Evolutionary conservation across 2,888 invertebrate species (phyloP).

Genomic region (Melinaea marsaeus): DNA sequence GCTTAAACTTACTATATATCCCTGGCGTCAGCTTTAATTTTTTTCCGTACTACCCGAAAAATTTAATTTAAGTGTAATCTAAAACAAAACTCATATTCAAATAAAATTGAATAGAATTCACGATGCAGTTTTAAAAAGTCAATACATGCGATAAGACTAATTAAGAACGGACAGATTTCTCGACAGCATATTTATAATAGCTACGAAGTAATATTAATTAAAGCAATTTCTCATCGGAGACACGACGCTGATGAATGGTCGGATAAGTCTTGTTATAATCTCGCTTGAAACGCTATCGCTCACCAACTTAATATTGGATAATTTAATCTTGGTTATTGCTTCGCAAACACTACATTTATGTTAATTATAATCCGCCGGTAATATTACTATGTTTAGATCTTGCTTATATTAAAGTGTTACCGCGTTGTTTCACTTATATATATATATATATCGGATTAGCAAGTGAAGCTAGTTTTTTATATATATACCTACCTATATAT

Average conservation of each 20-base stretch:
- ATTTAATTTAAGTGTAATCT: background rate
- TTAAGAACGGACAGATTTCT: constrained; percentile 15
- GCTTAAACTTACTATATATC: background rate
- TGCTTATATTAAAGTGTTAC: background rate
- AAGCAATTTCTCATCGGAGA: constrained; percentile 46
- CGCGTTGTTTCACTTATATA: background rate
- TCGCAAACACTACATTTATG: constrained; percentile 5
- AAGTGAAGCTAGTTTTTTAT: no score
- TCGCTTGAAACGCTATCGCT: constrained; percentile 23
- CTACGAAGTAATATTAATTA: constrained; percentile 46
- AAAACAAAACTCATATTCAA: background rate
- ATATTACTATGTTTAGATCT: constrained; percentile 3
- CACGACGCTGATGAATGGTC: constrained; percentile 40
- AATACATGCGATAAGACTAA: constrained; percentile 22
- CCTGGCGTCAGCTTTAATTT: background rate
- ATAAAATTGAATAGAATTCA: constrained; percentile 8
- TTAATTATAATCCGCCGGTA: constrained; percentile 4
- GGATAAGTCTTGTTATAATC: constrained; percentile 40
- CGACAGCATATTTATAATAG: constrained; percentile 37
- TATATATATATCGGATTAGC: no score
- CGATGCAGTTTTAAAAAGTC: constrained; percentile 13
- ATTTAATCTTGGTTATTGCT: constrained; percentile 3
- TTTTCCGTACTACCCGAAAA: background rate
- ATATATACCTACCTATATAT: no score
- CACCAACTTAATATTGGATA: constrained; percentile 6